Conservation (phyloP, 2,113 vertebrate species). For the Solea solea region DNA sequence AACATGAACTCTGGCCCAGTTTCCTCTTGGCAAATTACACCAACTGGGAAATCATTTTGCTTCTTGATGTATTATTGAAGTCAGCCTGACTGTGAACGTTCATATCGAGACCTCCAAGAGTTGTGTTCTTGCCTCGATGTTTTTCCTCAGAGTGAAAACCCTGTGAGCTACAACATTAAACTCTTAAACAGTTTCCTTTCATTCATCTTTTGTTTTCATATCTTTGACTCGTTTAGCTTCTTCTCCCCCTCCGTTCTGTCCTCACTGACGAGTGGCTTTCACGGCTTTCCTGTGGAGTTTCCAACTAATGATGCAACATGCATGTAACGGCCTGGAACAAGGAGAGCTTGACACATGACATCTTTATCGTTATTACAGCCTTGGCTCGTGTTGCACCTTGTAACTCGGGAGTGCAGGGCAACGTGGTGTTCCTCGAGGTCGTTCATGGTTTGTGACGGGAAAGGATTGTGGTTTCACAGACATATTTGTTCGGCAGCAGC, state of each 20-base stretch:
- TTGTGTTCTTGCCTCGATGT: conserved; percentile 12
- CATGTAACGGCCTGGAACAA: conserved; percentile 27
- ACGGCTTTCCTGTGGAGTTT: conserved; percentile 4
- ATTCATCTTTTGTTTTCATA: background rate
- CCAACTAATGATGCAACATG: conserved; percentile 45
- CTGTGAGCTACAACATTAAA: background rate
- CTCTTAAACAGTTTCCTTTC: background rate
- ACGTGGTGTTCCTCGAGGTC: conserved; percentile 10
- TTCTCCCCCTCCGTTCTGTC: too few species aligned
- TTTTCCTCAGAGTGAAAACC: background rate
- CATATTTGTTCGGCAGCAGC: conserved; percentile 2
- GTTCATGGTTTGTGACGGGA: conserved; percentile 1
- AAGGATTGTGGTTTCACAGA: conserved; percentile 33
- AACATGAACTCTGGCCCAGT: conserved; percentile 32
- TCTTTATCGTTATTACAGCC: conserved; percentile 2
- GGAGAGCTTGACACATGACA: background rate
- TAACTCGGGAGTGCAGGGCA: conserved; percentile 2
- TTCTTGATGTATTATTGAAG: conserved; percentile 30
- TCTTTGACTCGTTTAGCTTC: too few species aligned
- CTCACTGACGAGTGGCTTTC: too few species aligned
- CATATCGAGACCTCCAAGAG: background rate
- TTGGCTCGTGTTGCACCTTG: conserved; percentile 4
- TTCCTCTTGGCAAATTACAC: conserved; percentile 15
- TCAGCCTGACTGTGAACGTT: conserved; percentile 13
- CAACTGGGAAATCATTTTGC: conserved; percentile 13